These are phyloP conservation scores for Actinopyga echinites DNA, from an alignment of 53 echinoderm and acorn worm species.

Conservation along the genomic window DNA sequence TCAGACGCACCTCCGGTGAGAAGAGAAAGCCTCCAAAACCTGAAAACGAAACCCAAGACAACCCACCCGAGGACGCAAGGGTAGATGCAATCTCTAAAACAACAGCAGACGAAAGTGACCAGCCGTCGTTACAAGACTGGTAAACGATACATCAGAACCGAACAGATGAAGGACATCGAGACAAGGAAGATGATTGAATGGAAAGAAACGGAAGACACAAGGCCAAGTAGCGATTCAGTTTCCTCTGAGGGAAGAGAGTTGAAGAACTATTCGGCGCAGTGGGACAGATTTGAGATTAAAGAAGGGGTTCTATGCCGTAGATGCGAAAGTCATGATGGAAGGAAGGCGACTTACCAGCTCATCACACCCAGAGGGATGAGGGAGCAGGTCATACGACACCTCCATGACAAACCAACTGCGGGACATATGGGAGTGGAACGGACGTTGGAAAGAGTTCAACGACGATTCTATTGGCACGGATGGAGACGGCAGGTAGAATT, in stretches of 20 bases:
- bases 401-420: not conserved
- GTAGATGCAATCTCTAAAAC: not conserved
- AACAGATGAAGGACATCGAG: conserved; percentile 16
- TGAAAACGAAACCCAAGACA: not conserved
- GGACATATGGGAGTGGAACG: conserved; percentile 28
- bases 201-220: not conserved
- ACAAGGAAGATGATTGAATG: not conserved
- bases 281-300: not conserved
- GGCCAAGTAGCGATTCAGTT: not conserved
- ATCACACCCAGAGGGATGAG: conserved; percentile 4
- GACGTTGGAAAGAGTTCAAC: not conserved
- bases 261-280: conserved; percentile 6
- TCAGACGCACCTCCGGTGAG: not conserved
- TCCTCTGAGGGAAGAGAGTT: not conserved
- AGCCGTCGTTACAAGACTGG: not conserved
- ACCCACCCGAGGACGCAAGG: not conserved
- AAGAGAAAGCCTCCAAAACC: no score
- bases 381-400: not conserved
- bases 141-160: not conserved
- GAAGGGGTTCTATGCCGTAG: not conserved
- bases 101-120: not conserved
- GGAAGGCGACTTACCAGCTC: not conserved
- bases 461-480: conserved; percentile 14
- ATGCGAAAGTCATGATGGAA: conserved; percentile 15
- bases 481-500: conserved; percentile 24